Percentiles rank a stretch among this genome's conserved stretches.
These are phyloP conservation scores for Drosophila tani DNA, from an alignment of 1,140 invertebrate species.

Conservation along the genomic window DNA sequence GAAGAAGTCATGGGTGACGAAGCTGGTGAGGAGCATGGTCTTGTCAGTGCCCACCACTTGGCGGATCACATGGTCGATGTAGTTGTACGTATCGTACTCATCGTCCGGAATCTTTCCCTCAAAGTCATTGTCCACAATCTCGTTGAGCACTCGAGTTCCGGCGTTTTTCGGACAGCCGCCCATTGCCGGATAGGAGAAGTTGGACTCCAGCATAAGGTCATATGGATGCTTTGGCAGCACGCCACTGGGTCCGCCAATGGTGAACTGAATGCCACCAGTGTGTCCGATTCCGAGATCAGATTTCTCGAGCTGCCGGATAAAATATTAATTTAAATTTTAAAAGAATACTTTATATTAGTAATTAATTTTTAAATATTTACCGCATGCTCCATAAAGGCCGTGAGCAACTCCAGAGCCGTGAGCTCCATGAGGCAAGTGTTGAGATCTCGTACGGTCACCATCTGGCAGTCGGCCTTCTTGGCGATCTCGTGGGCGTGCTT, in stretches of 20 bases:
- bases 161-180: slow-evolving; percentile 81
- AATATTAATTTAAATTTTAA: not conserved
- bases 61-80: slow-evolving; percentile 76
- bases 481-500: slow-evolving; percentile 80
- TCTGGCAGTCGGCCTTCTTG: slow-evolving; percentile 65
- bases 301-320: slow-evolving; percentile 67
- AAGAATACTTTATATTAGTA: rapidly evolving
- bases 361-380: slow-evolving; percentile 30
- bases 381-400: slow-evolving; percentile 80
- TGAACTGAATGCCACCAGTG: slow-evolving; percentile 83
- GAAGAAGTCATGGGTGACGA: slow-evolving; percentile 82
- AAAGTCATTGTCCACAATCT: slow-evolving; percentile 82
- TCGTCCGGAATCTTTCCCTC: slow-evolving; percentile 80
- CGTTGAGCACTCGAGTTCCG: slow-evolving; percentile 73
- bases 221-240: slow-evolving; percentile 80
- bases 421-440: slow-evolving; percentile 79
- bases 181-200: slow-evolving; percentile 80
- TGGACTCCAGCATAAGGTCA: slow-evolving; percentile 77
- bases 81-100: slow-evolving; percentile 72
- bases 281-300: slow-evolving; percentile 78
- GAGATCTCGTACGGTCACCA: slow-evolving; percentile 77
- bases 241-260: slow-evolving; percentile 79
- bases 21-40: slow-evolving; percentile 79
- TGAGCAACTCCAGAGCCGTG: slow-evolving; percentile 68
- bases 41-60: slow-evolving; percentile 80